phyloP scores from a whole-genome alignment of 30 jellyfish, hydroid and myxozoan genomes.

The Cassiopea andromeda region DNA sequence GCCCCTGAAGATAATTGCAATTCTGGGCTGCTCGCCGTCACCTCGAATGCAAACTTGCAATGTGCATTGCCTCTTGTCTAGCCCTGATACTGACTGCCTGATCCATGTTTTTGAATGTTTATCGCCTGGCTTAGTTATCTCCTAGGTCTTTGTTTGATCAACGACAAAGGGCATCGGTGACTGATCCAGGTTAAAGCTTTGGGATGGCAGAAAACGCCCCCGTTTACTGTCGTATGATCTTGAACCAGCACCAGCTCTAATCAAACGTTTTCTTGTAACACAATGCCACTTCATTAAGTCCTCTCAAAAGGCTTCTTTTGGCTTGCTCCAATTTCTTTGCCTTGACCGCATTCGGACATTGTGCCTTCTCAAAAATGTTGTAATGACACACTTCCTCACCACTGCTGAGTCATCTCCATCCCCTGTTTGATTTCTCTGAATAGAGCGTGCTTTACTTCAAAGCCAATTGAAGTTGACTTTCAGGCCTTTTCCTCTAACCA shows the following conservation, averaged over 20 bases:
- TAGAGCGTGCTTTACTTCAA: too few species aligned
- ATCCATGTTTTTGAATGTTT: constrained; percentile 29
- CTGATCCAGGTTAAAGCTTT: constrained; percentile 54
- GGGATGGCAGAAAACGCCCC: constrained; percentile 60
- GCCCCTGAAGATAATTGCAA: constrained; percentile 44
- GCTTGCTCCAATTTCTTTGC: constrained; percentile 50
- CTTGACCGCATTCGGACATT: constrained; percentile 52
- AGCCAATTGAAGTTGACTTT: neutral
- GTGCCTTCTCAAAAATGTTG: constrained; percentile 33
- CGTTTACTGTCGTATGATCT: constrained; percentile 35
- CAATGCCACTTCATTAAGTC: constrained; percentile 54
- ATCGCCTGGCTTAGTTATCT: constrained; percentile 53
- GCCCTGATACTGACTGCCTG: constrained; percentile 50
- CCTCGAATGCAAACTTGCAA: constrained; percentile 53
- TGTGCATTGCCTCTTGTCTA: constrained; percentile 50
- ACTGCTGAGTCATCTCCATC: neutral
- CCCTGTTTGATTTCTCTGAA: too few species aligned
- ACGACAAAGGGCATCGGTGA: constrained; percentile 73
- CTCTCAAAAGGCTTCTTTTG: constrained; percentile 48
- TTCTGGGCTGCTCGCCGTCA: constrained; percentile 52
- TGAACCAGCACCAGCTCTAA: constrained; percentile 53
- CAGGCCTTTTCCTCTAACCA: constrained; percentile 43
- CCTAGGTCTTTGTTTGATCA: constrained; percentile 45
- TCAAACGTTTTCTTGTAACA: constrained; percentile 62
- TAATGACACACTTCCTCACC: constrained; percentile 63